Base-by-base conservation (phyloP, 2,888 invertebrate genomes). In the Autographa pulchrina region DNA sequence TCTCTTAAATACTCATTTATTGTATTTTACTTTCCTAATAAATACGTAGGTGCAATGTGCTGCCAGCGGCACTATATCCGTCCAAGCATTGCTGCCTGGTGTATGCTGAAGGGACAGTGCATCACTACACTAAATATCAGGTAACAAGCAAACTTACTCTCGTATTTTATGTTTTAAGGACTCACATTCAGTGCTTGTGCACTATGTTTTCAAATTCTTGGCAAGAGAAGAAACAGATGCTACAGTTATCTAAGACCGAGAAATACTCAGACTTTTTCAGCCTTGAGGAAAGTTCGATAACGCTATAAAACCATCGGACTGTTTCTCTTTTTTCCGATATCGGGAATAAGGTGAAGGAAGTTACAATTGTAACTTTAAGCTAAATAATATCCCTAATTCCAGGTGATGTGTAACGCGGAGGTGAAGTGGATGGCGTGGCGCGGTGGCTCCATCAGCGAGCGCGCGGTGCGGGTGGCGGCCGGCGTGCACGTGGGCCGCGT, bases 361-460 rank as follows among this genome's bases (percentile, higher is more conserved):
- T 11, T 38, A 11, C 38, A 38, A 25, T 41, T 43, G 43, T 43
- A 5, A 16, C 43, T 43, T 16, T 5, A 3, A 43, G 9, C 9
- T 11, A 9, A 14, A 43, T 13, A 9, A 11, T 5, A 11, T 11
- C 11, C 3, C 3, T n/a, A 6, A 16, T 6, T 0, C n/a, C 16
- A 79, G 95, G 94, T 95, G 78, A 88, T 95, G 90, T 95, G 95
- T 79, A 94, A 94, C 81, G 93, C 92, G 2, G 86, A 89, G 7
- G 93, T 89, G 76, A 54, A 71, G 48, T 94, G 94, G 92, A 66
- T 89, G 72, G 85, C 90, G 59, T 92, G 92, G 91, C 90, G 92
- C 2, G 88, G 91, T 18, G 89, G 91, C 20, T 76, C 75, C 1
- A 78, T 85, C 41, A 74, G 82, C 16, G 80, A 84, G 41, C 84